Evolutionary conservation across 2,113 vertebrate species (phyloP), one percentile per base, ranked within the genome.

Genomic region (Coracopsis vasa): DNA sequence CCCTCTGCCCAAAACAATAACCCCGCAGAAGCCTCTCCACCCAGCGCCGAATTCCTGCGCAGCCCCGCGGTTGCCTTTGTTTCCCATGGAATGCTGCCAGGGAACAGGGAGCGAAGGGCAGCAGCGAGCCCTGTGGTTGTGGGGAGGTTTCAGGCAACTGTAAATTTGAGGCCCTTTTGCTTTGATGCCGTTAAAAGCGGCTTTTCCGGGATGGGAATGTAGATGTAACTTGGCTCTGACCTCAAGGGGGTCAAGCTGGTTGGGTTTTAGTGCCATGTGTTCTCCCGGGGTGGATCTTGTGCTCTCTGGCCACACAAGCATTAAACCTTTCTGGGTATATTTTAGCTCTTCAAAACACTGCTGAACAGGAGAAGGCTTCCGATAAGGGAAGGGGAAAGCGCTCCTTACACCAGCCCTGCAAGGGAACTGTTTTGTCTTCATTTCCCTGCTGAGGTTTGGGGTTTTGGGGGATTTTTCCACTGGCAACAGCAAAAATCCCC

Each of bases 131-230:
- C 6, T 70, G 88, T 0, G 64, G 86, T 94, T 94, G 77, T 13
- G 62, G 95, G 60, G 75, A 92, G 82, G 82, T 90, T 97, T 96
- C 94, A 93, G 92, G 91, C 86, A 93, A 90, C 94, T 94, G 90
- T 90, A 94, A 90, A 92, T 93, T 90, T 90, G 80, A 93, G 96
- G 95, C 94, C 94, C 80, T 96, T 94, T 92, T 77, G 71, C 96
- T 97, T 97, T 97, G 95, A 96, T 97, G 94, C 67, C 11, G 56
- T 80, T 83, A 88, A 86, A 88, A 96, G 86, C 7, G 2, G 62
- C 91, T 93, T 95, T 93, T 97, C 94, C 42, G 4, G 94, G 86
- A 71, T 58, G 56, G 56, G 56, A 58, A 58, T 58, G 33, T 35
- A 80, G 65, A 29, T 4, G 5, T 45, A 71, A 78, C 60, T 92